These are phyloP conservation scores for Platycercus adscitus DNA, from an alignment of 2,113 vertebrate genomes.

Conservation along the genomic window DNA sequence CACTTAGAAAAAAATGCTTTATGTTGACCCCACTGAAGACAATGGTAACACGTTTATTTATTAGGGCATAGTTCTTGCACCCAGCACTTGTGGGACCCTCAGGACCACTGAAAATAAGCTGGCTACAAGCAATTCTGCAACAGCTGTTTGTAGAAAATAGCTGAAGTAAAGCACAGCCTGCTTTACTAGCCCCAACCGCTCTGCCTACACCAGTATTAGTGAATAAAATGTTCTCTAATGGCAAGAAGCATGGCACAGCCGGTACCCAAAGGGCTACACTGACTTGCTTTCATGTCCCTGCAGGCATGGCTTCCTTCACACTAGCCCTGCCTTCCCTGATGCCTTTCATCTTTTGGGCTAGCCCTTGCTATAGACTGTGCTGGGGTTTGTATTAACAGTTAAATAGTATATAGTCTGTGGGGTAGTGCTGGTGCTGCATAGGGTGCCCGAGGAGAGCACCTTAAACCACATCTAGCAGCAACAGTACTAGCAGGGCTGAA, in stretches of 20 bases:
- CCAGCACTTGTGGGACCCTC: background rate
- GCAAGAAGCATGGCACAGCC: fast-evolving
- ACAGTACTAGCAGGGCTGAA: background rate
- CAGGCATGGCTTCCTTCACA: background rate
- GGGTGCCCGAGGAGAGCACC: fast-evolving
- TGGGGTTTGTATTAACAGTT: background rate
- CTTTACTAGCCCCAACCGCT: background rate
- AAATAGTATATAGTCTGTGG: background rate
- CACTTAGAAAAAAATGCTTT: background rate
- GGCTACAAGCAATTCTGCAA: background rate
- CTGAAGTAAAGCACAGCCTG: background rate
- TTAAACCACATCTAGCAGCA: background rate
- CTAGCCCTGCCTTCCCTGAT: background rate
- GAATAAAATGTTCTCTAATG: background rate
- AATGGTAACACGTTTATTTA: background rate
- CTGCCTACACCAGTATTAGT: no score
- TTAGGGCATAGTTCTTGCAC: background rate
- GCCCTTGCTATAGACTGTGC: fast-evolving
- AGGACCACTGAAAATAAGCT: background rate
- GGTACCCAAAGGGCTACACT: background rate
- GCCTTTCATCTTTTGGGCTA: background rate
- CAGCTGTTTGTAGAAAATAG: background rate
- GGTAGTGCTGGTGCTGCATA: background rate
- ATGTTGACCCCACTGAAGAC: background rate
- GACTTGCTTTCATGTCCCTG: fast-evolving